These are phyloP conservation scores for Caenorhabditis inopinata DNA, from an alignment of 1,140 invertebrate genomes.

Conservation along the genomic window DNA sequence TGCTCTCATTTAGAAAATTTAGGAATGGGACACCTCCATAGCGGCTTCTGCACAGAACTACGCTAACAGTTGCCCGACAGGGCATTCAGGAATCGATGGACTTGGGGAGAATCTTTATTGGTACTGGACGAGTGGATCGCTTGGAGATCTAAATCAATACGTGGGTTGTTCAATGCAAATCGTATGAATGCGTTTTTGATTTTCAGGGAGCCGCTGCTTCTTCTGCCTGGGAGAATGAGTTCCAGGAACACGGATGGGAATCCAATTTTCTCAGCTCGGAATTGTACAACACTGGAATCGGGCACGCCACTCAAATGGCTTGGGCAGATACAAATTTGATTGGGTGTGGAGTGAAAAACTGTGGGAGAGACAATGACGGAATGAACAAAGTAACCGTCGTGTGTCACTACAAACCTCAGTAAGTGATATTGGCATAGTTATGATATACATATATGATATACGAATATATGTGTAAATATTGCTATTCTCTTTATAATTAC, in stretches of 20 bases:
- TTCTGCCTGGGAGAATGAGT: conserved; percentile 27
- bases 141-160: neutral
- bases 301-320: conserved; percentile 38
- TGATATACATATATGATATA: no score
- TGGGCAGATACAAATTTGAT: neutral
- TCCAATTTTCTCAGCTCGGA: neutral
- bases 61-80: neutral
- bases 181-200: no score
- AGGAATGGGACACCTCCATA: neutral
- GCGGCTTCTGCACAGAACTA: neutral
- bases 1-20: neutral
- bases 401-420: neutral
- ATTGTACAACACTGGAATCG: conserved; percentile 23
- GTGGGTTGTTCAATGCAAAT: neutral
- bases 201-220: neutral
- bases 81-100: neutral
- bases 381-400: neutral
- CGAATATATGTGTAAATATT: no score
- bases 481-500: neutral
- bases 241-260: conserved; percentile 22
- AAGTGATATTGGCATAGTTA: neutral
- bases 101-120: conserved; percentile 2
- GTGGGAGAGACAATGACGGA: neutral
- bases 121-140: neutral
- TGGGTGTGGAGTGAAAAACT: conserved; percentile 23